These are phyloP conservation scores for Pseudopipra pipra DNA, from an alignment of 2,113 vertebrate genomes.

Conservation along the genomic window DNA sequence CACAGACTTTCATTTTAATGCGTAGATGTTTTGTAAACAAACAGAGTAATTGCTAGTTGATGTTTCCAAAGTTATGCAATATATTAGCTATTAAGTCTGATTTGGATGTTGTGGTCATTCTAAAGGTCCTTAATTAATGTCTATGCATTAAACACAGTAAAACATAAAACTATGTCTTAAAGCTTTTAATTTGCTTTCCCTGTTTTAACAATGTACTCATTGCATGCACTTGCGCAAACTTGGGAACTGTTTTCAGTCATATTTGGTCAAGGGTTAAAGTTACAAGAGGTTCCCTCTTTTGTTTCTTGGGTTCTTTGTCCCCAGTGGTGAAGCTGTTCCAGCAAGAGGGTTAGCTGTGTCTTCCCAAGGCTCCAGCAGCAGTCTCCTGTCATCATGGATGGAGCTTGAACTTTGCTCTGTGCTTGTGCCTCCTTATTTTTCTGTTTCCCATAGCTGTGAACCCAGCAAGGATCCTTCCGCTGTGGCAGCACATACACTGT, in stretches of 20 bases:
- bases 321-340: background rate
- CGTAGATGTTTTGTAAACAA: background rate
- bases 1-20: background rate
- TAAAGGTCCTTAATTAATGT: background rate
- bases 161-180: background rate
- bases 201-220: background rate
- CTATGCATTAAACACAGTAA: background rate
- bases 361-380: background rate
- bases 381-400: background rate
- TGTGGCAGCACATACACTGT: background rate
- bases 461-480: background rate
- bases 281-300: background rate
- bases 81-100: background rate
- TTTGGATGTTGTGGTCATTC: background rate
- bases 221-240: background rate
- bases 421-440: background rate
- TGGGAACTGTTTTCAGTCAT: background rate
- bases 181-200: background rate
- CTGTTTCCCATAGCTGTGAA: background rate
- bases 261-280: background rate
- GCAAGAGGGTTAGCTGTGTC: background rate
- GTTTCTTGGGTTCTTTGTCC: background rate
- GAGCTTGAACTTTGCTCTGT: background rate
- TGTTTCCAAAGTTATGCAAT: background rate
- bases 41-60: background rate